Base-by-base conservation (phyloP, 2,113 vertebrate species). In the Talpa occidentalis region DNA sequence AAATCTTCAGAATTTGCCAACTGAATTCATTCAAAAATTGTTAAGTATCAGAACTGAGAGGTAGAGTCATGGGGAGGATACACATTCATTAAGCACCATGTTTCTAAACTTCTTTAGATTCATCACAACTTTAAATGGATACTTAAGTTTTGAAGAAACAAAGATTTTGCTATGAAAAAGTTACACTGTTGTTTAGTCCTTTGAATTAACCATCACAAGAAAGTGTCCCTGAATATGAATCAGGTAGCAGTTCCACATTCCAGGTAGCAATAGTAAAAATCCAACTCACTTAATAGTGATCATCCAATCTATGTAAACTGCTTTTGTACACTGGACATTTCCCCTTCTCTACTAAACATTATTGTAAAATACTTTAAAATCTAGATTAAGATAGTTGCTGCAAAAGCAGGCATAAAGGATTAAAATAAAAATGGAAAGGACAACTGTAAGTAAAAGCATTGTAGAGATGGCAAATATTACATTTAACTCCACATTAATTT, bases 341-440 rank as follows among this genome's bases (percentile, higher is more conserved):
- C 35, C 3, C 44, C 12, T 2, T 40, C n/a, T 66, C 28, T 91
- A 42, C 62, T 77, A 77, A 86, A 91, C 8, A 74, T 64, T 96
- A 84, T 79, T 80, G 37, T 89, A 72, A 91, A 93, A 91, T 37
- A 64, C 60, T 92, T 74, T 70, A 76, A 96, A 89, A 76, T 74
- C 37, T 70, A 91, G 94, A 87, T 93, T 84, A 90, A 93, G 95
- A 83, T 88, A 56, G 24, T 91, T 95, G 19, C 91, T 94, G 11
- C 67, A 76, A 96, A 84, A 94, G 87, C 69, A 91, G 47, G 64
- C 49, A 82, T 83, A 89, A 90, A 94, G 42, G 76, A 91, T 95
- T 91, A 91, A 94, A 94, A 94, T 85, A 70, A 94, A 97, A 94
- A 90, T 73, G 62, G 81, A 44, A 95, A 92, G 52, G 77, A 70